Base-by-base conservation (phyloP, 2,797 vertebrate genomes). In the Urocyon cinereoargenteus region DNA sequence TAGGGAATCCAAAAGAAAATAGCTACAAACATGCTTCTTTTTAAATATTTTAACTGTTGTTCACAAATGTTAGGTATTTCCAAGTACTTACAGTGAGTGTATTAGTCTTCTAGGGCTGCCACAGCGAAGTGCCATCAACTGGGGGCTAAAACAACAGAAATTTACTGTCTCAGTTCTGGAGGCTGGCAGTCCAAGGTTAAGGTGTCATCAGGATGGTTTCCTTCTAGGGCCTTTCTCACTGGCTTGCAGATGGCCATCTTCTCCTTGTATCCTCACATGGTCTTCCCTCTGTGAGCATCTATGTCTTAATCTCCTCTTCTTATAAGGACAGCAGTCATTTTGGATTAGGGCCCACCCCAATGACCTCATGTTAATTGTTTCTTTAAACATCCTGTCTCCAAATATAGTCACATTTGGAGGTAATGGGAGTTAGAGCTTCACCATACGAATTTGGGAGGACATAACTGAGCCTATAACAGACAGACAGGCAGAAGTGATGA, bases 401-500 rank as follows among this genome's bases (percentile, higher is more conserved):
- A 83, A 77, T n/a, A 82, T 11, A 57, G 89, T 70, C 51, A 24
- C 62, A 77, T 66, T 40, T 18, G 62, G 51, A 61, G 59, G 36
- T 31, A 0, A 18, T 59, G 51, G 51, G 90, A 15, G 3, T 73
- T 55, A 64, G 77, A 26, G 31, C 81, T 53, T 40, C 15, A 53
- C 26, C 3, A 1, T 26, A 49, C 0, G 3, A 9, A 62, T 57
- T 45, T 9, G 18, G 9, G 6, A 31, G 4, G 24, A 34, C 51
- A 51, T 72, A 45, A 0, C 26, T 22, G 24, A 78, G 64, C 16
- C n/a, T 40, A 3, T 2, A 19, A 36, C 26, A 66, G 66, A 3
- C 21, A 49, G n/a, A 40, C 2, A 61, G 12, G 53, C 9, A 13
- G 16, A 19, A 34, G 26, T 26, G 26, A 45, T 31, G 4, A 73